A percentile compares a stretch with the other conserved stretches of the same genome.
Evolutionary conservation across 2,113 vertebrate genomes (phyloP).

Genomic region (Albula glossodonta): DNA sequence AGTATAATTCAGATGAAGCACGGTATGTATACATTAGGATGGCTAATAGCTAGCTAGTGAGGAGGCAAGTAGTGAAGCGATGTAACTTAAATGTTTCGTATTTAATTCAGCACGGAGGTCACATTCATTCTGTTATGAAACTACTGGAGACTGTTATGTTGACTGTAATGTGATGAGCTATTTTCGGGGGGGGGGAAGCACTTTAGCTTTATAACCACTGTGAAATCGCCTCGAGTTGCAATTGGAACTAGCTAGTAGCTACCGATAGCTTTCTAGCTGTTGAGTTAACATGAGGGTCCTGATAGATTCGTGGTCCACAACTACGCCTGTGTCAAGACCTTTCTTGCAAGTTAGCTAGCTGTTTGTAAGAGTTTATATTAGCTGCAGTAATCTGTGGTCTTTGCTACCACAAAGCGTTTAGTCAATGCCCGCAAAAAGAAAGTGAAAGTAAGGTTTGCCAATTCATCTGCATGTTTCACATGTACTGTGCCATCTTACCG

Average conservation of each 20-base stretch:
- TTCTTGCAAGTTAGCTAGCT: neutral
- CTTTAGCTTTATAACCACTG: neutral
- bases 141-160: neutral
- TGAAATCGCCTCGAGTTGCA: neutral
- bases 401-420: neutral
- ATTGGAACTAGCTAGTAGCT: neutral
- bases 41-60: slow-evolving; percentile 29
- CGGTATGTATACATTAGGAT: slow-evolving; percentile 67
- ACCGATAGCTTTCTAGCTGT: neutral
- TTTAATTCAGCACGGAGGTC: neutral
- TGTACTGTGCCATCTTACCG: neutral
- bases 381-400: neutral
- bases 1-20: slow-evolving; percentile 97
- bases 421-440: slow-evolving; percentile 26
- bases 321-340: neutral
- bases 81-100: neutral
- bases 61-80: neutral
- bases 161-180: neutral
- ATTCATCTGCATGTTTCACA: neutral
- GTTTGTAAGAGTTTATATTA: neutral
- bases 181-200: neutral
- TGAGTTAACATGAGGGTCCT: neutral
- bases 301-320: neutral
- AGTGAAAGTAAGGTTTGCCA: slow-evolving; percentile 40
- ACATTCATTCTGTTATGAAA: neutral